Percentiles rank a stretch among this genome's conserved stretches.
phyloP scores from a whole-genome alignment of 2,113 vertebrate genomes.

The Austrofundulus limnaeus region DNA sequence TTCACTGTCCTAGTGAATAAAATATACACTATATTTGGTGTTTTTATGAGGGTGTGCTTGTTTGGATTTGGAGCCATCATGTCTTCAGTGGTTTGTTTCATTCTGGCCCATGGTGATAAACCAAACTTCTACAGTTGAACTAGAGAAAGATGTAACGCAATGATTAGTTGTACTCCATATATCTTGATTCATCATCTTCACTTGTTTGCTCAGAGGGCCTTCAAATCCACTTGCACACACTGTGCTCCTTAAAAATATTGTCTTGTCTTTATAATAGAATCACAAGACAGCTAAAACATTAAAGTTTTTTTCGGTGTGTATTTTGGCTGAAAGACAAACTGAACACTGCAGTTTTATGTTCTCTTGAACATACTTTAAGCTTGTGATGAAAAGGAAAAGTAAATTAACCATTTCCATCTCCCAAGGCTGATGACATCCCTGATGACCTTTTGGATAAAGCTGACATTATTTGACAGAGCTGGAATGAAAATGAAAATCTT shows the following conservation, averaged over 20 bases:
- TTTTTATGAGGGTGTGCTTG: constrained; percentile 39
- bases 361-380: constrained; percentile 37
- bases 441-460: constrained; percentile 57
- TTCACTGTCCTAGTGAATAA: constrained; percentile 27
- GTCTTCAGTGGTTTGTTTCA: constrained; percentile 10
- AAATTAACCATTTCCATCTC: constrained; percentile 64
- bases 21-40: constrained; percentile 29
- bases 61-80: constrained; percentile 15
- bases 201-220: constrained; percentile 26
- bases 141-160: constrained; percentile 29
- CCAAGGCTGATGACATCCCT: constrained; percentile 49
- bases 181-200: constrained; percentile 38
- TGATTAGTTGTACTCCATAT: constrained; percentile 28
- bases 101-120: constrained; percentile 21
- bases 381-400: constrained; percentile 44
- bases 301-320: constrained; percentile 1
- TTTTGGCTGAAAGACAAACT: constrained; percentile 6
- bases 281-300: neutral
- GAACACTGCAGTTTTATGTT: constrained; percentile 18
- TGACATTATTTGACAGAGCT: constrained; percentile 15
- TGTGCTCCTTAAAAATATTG: constrained; percentile 29
- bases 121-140: neutral
- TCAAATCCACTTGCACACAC: constrained; percentile 17
- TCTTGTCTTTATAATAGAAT: neutral
- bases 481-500: constrained; percentile 47